A percentile compares a stretch with the other conserved stretches of the same genome.
These are phyloP conservation scores for Karalla daura DNA, from an alignment of 2,797 vertebrate genomes.

Conservation along the genomic window DNA sequence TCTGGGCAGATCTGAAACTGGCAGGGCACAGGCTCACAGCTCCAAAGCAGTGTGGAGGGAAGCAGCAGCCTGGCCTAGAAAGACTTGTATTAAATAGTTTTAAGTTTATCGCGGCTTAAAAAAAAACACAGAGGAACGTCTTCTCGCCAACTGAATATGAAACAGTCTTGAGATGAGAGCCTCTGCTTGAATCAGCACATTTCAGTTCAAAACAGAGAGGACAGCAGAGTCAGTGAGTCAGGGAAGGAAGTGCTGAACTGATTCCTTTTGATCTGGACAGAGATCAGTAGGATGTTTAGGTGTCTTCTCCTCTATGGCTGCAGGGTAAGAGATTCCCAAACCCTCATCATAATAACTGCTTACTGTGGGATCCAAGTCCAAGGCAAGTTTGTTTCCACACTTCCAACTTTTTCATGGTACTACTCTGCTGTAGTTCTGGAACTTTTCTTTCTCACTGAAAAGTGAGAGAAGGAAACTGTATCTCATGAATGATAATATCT, in stretches of 20 bases:
- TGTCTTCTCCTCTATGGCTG: neutral
- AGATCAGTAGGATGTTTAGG: conserved; percentile 35
- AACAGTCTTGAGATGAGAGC: conserved; percentile 19
- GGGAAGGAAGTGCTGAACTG: conserved; percentile 42
- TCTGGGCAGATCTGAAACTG: conserved; percentile 69
- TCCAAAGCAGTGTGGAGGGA: neutral
- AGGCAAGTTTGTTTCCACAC: neutral
- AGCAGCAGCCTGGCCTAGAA: conserved; percentile 18
- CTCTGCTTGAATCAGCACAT: conserved; percentile 56
- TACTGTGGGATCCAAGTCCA: conserved; percentile 1
- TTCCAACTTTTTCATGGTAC: neutral
- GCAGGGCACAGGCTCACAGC: conserved; percentile 24
- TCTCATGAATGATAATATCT: too few species aligned
- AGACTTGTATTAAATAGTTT: too few species aligned
- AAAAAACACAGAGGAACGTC: conserved; percentile 13
- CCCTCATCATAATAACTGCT: conserved; percentile 16
- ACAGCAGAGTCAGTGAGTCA: conserved; percentile 1
- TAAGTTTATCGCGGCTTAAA: too few species aligned
- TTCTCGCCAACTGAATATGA: conserved; percentile 25
- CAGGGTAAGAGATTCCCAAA: conserved; percentile 10
- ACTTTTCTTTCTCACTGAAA: too few species aligned
- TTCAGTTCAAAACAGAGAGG: conserved; percentile 31
- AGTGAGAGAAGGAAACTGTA: too few species aligned
- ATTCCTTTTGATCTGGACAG: conserved; percentile 44
- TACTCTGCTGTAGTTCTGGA: too few species aligned